Percentiles rank a stretch among this genome's conserved stretches.
Conservation (phyloP, 2,113 vertebrate genomes). For the Apeltes quadracus region DNA sequence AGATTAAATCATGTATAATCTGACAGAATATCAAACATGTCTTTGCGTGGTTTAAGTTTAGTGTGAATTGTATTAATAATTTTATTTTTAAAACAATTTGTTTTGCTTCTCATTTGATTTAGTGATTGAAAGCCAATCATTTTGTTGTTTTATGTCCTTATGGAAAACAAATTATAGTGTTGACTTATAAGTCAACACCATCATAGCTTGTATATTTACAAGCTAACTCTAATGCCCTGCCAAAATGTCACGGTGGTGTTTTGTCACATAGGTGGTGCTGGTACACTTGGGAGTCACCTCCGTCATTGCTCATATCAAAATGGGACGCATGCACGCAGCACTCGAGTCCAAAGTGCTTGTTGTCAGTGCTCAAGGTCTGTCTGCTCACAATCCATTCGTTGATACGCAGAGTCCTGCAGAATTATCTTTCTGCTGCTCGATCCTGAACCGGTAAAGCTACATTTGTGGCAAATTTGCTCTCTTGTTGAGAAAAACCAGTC, state of each 20-base stretch:
- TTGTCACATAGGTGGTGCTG: slow-evolving; percentile 76
- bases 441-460: neutral
- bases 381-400: neutral
- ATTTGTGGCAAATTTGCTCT: neutral
- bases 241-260: neutral
- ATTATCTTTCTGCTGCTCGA: neutral
- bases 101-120: neutral
- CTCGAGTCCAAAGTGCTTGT: slow-evolving; percentile 81
- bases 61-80: neutral
- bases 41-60: neutral
- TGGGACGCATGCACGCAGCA: slow-evolving; percentile 80
- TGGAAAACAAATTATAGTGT: neutral
- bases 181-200: no score
- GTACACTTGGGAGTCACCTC: slow-evolving; percentile 80
- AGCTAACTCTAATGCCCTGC: neutral
- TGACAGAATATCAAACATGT: neutral
- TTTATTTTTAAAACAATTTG: neutral
- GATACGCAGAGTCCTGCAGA: neutral
- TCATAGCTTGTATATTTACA: no score
- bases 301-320: slow-evolving; percentile 82
- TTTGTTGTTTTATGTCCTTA: neutral
- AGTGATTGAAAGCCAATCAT: neutral
- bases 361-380: slow-evolving; percentile 79
- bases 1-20: neutral
- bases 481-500: neutral